Conservation (phyloP, 2,113 vertebrate genomes). For the Rhinopomastus cyanomelas region DNA sequence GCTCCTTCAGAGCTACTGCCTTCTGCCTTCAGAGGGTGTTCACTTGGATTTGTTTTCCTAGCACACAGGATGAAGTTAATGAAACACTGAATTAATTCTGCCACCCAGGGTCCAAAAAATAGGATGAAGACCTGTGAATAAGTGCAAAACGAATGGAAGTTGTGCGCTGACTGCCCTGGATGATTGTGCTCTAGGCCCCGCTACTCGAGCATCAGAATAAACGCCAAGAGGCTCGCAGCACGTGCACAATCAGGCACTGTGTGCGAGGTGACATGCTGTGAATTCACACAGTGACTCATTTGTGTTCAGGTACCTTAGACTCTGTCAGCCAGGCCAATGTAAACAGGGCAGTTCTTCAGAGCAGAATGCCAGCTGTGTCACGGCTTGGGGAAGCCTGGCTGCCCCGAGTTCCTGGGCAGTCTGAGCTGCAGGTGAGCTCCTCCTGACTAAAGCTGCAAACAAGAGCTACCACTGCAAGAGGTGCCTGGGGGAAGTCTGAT, state of each 20-base stretch:
- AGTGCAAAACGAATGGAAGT: neutral
- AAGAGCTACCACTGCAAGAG: neutral
- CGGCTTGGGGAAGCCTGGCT: neutral
- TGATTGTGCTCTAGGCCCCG: neutral
- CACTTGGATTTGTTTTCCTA: neutral
- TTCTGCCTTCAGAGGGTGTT: neutral
- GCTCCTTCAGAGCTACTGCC: neutral
- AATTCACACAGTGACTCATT: neutral
- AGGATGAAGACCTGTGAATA: neutral
- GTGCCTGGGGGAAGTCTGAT: neutral
- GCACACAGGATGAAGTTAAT: neutral
- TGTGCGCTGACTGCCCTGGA: neutral
- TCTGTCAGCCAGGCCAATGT: neutral
- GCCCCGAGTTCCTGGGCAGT: too few relatives aligned
- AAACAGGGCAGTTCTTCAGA: neutral
- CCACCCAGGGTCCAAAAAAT: neutral
- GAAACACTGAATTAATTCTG: neutral
- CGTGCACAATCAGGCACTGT: slow-evolving; percentile 1
- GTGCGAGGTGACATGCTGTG: neutral
- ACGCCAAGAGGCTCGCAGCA: neutral
- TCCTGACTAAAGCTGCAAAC: neutral
- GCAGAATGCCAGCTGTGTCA: neutral
- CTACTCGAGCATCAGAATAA: neutral
- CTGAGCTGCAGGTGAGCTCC: neutral
- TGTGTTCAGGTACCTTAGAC: slow-evolving; percentile 32